phyloP scores from a whole-genome alignment of 2,797 vertebrate genomes.

The Spondyliosoma cantharus region DNA sequence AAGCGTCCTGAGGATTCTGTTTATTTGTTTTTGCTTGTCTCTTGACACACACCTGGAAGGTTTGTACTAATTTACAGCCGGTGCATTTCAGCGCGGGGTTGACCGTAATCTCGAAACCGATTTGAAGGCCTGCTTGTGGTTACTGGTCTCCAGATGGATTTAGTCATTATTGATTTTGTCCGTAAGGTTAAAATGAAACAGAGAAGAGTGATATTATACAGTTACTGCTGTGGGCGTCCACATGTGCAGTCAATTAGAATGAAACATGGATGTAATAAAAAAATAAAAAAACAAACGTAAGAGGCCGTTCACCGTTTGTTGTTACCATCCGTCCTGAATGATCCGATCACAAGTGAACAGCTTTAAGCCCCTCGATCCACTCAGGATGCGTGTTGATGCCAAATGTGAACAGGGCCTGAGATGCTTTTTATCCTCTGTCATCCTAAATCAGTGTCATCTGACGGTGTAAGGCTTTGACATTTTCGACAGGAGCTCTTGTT shows the following conservation, averaged over 20 bases:
- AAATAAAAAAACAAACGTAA: not conserved
- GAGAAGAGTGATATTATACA: conserved; percentile 22
- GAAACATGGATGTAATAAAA: conserved; percentile 9
- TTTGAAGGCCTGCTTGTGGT: conserved; percentile 35
- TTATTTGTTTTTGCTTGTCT: conserved; percentile 31
- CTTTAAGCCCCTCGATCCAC: no score
- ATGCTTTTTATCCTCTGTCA: conserved; percentile 8
- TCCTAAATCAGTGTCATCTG: not conserved
- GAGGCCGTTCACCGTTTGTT: no score
- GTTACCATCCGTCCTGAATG: no score
- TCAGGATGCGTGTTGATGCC: no score
- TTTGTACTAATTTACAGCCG: conserved; percentile 32
- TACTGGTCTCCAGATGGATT: conserved; percentile 35
- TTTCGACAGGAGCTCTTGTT: conserved; percentile 16
- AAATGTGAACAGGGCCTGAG: no score
- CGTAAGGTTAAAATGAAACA: conserved; percentile 33
- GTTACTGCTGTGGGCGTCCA: conserved; percentile 18
- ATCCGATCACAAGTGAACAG: no score
- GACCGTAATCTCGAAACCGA: conserved; percentile 40
- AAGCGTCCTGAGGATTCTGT: conserved; percentile 3
- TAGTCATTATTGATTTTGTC: conserved; percentile 38
- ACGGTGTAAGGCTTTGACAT: not conserved
- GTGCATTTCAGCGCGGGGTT: conserved; percentile 10
- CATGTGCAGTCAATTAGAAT: conserved; percentile 15
- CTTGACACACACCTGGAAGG: not conserved